Percentiles rank a stretch among this genome's conserved stretches.
Evolutionary conservation across 2,113 vertebrate species (phyloP).

Genomic region (Pagrus major): DNA sequence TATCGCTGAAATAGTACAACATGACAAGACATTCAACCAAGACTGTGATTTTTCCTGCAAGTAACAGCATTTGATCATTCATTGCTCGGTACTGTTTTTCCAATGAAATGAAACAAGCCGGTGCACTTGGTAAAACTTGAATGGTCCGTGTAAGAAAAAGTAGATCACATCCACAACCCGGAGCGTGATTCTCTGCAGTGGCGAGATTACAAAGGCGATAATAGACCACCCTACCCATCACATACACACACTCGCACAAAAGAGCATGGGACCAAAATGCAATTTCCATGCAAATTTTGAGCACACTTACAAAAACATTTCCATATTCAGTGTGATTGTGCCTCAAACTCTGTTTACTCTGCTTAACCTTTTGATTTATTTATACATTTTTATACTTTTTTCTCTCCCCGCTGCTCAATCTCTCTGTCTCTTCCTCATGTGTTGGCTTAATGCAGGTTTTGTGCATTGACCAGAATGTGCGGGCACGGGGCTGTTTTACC

Average conservation of each 20-base stretch:
- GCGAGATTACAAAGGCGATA: slow-evolving; percentile 78
- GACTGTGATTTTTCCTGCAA: background rate
- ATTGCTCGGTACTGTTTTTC: slow-evolving; percentile 10
- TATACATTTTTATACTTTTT: slow-evolving; percentile 65
- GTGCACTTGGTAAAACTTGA: slow-evolving; percentile 41
- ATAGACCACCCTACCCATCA: slow-evolving; percentile 56
- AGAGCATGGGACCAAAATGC: slow-evolving; percentile 70
- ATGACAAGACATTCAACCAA: background rate
- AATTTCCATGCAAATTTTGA: slow-evolving; percentile 84
- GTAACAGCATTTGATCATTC: slow-evolving; percentile 27
- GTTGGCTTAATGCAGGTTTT: slow-evolving; percentile 62
- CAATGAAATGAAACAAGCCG: slow-evolving; percentile 15
- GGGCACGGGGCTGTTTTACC: slow-evolving; percentile 43
- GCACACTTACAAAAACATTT: slow-evolving; percentile 72
- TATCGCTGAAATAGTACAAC: background rate
- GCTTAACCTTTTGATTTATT: slow-evolving; percentile 80
- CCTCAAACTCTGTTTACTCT: slow-evolving; percentile 67
- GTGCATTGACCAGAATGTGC: slow-evolving; percentile 72
- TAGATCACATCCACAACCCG: slow-evolving; percentile 44
- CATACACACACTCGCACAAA: slow-evolving; percentile 53
- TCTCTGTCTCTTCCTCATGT: slow-evolving; percentile 47
- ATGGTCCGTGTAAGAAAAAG: slow-evolving; percentile 20
- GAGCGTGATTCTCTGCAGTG: slow-evolving; percentile 47
- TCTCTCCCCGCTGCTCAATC: slow-evolving; percentile 16
- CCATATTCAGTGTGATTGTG: slow-evolving; percentile 67